Evolutionary conservation across 1,140 invertebrate genomes (phyloP), one percentile per base, ranked within the genome.

Genomic region (Macrobrachium rosenbergii): DNA sequence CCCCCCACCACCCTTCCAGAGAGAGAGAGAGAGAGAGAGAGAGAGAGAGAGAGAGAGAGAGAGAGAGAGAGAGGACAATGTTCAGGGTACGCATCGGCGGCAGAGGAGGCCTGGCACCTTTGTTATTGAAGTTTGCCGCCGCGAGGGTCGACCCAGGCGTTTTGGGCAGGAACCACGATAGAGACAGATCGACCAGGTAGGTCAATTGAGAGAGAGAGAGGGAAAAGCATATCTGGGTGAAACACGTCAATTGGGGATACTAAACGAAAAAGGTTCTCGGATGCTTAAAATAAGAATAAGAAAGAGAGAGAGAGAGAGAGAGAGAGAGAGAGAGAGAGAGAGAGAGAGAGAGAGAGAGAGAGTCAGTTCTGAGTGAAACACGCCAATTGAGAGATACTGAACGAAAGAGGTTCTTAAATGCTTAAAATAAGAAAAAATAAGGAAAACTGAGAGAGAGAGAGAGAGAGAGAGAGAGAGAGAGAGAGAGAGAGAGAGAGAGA

Each of bases 311-410:
- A 43, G 75, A 77, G 7, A 77, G 75, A 77, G 23, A 43, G 37
- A 77, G 23, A 43, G 75, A 77, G 23, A 77, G 75, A 77, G 11
- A 43, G 75, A 45, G 23, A 43, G 75, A n/a, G n/a, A n/a, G n/a
- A n/a, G n/a, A 10, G 43, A n/a, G 11, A 43, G 43, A 43, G 37
- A 21, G 67, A 72, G 67, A n/a, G 67, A 72, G n/a, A 43, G 75
- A 77, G 23, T 12, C 23, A 77, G 23, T 12, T 7, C 6, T n/a
- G 43, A 43, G n/a, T 14, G 43, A n/a, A 43, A 43, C 11, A 43
- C 11, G 23, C 28, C 23, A 77, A 28, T 77, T 37, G 75, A 77
- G 23, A 43, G 37, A 77, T n/a, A 43, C 23, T 37, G 23, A 77
- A 43, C 28, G 23, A 43, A n/a, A 45, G 19, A 43, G 12, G 43